Base-by-base conservation (phyloP, 2,797 vertebrate species). In the Ptychobarbus kaznakovi region DNA sequence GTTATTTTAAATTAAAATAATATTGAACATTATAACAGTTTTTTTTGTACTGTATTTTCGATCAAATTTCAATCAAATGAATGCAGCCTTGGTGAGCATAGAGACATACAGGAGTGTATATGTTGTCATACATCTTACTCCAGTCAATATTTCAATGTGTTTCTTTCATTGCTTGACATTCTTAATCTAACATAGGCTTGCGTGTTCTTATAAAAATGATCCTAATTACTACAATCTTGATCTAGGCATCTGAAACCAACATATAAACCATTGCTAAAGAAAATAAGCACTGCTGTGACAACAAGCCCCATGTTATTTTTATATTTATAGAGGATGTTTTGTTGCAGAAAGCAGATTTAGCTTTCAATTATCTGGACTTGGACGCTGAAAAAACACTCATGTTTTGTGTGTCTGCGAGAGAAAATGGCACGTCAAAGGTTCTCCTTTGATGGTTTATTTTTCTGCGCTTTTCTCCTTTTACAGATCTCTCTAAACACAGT, bases 361-460 rank as follows among this genome's bases (percentile, higher is more conserved):
- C 22, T 63, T 44, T 63, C 53, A 38, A 10, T 74, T 65, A 65
- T 61, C 38, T 74, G 38, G n/a, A 61, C 51, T 15, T 61, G 25
- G 25, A 82, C 1, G 3, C 35, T 32, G 2, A 40, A 44, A 82
- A 74, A 46, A 46, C 73, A 11, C 76, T 11, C 35, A 15, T 46
- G 7, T 2, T 72, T n/a, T 69, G 65, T 53, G 20, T 42, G 68
- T 82, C n/a, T 44, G 38, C 18, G 20, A 82, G 38, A 49, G 11
- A 61, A 32, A 61, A 63, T 15, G 42, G 40, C 61, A 61, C 20
- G 22, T 65, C 70, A 74, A 75, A 65, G 42, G 18, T 74, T 75
- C 42, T 82, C 20, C 15, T 74, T 53, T 74, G 7, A 82, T 74
- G 18, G 18, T 44, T 74, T 58, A 25, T 61, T 63, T 58, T 32